Conservation (phyloP, 2,113 vertebrate species). For the Terrapene triunguis region DNA sequence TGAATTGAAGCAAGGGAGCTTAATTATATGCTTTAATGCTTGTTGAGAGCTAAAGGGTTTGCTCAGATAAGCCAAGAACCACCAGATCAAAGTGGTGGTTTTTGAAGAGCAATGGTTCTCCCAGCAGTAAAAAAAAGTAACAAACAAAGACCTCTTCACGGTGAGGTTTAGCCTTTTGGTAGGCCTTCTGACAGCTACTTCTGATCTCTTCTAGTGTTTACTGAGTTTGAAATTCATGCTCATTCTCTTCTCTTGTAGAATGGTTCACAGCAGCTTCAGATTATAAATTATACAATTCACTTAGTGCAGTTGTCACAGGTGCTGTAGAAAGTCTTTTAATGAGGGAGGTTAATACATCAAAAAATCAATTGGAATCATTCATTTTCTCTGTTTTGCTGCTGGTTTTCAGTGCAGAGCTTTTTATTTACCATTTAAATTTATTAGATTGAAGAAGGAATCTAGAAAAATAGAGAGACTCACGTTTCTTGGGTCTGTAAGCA, state of each 20-base stretch:
- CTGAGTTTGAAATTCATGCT: conserved; percentile 5
- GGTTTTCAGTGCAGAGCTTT: background rate
- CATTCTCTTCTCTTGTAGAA: background rate
- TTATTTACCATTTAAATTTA: conserved; percentile 57
- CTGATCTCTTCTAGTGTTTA: conserved; percentile 42
- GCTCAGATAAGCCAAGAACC: background rate
- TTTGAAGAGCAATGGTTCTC: background rate
- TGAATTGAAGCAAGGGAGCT: background rate
- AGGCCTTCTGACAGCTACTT: conserved; percentile 27
- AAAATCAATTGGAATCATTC: background rate
- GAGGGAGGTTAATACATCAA: background rate
- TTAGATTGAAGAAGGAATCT: conserved; percentile 13
- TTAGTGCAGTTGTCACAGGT: background rate
- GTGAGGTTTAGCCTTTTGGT: background rate
- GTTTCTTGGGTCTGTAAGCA: background rate
- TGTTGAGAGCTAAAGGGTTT: background rate
- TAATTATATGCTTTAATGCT: conserved; percentile 34
- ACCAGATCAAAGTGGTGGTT: conserved; percentile 23
- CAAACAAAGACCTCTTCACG: conserved; percentile 2
- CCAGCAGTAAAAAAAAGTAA: conserved; percentile 11
- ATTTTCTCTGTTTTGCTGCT: conserved; percentile 5
- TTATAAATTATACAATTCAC: conserved; percentile 1
- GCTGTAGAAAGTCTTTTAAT: background rate
- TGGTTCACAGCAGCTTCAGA: background rate
- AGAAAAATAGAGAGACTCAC: conserved; percentile 4